Percentiles rank a stretch among this genome's conserved stretches.
phyloP scores from a whole-genome alignment of 2,797 vertebrate species.

The Cossypha caffra region DNA sequence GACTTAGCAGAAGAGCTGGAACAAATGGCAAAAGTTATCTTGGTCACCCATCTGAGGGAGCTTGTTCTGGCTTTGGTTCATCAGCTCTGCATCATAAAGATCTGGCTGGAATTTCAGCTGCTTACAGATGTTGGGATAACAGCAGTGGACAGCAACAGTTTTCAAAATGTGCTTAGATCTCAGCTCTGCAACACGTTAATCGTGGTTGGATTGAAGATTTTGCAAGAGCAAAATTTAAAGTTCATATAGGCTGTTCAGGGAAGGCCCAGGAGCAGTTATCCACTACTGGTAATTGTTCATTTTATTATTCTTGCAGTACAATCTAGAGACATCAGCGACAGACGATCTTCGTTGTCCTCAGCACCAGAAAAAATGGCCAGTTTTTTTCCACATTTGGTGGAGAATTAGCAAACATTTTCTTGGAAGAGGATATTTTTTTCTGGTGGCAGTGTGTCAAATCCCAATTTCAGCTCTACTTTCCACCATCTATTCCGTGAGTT shows the following conservation, averaged over 20 bases:
- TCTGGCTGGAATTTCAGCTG: slow-evolving; percentile 23
- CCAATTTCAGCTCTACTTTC: neutral
- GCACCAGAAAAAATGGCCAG: neutral
- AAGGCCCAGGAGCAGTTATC: neutral
- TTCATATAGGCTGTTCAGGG: neutral
- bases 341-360: neutral
- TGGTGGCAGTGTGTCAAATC: neutral
- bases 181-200: neutral
- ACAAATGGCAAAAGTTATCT: slow-evolving; percentile 1
- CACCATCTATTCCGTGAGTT: neutral
- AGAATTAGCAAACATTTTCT: neutral
- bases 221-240: neutral
- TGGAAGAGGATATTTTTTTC: neutral
- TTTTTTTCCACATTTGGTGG: neutral
- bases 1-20: neutral
- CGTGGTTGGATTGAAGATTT: neutral
- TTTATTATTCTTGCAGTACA: neutral
- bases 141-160: neutral
- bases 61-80: neutral
- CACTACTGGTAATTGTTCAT: neutral
- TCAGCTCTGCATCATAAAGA: neutral
- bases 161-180: neutral
- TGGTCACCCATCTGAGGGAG: neutral
- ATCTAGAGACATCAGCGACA: neutral
- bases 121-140: neutral